Evolutionary conservation across 2,797 vertebrate species (phyloP).

Genomic region (Eupleurogrammus muticus): DNA sequence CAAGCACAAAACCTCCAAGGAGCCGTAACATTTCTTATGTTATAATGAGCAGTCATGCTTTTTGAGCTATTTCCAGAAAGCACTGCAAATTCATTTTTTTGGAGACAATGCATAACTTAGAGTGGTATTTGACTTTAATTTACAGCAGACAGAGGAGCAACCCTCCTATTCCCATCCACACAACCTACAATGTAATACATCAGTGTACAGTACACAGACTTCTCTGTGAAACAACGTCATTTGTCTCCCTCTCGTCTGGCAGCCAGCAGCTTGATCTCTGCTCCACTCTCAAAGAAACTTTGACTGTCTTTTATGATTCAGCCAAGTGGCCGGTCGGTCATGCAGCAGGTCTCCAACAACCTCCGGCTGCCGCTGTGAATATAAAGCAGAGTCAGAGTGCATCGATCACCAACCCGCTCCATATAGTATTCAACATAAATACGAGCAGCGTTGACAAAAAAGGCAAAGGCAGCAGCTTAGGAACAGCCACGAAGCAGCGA

Average conservation of each 20-base stretch:
- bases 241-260: constrained; percentile 25
- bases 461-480: not conserved
- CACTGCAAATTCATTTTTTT: not conserved
- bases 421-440: constrained; percentile 40
- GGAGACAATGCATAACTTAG: too few species aligned
- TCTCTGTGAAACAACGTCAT: constrained; percentile 1
- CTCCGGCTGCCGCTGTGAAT: constrained; percentile 63
- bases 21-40: not conserved
- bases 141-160: not conserved
- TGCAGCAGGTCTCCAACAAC: constrained; percentile 61
- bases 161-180: not conserved
- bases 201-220: constrained; percentile 9
- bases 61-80: constrained; percentile 12
- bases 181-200: not conserved
- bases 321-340: constrained; percentile 50
- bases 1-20: not conserved
- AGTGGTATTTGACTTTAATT: constrained; percentile 6
- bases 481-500: not conserved
- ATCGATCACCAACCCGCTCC: constrained; percentile 40
- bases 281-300: constrained; percentile 56
- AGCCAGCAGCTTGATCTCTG: constrained; percentile 58
- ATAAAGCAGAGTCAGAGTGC: constrained; percentile 52
- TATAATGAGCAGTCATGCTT: not conserved
- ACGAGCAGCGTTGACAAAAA: constrained; percentile 27
- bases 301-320: constrained; percentile 54